Conservation (phyloP, 2,888 invertebrate genomes). For the Pelosia muscerda region DNA sequence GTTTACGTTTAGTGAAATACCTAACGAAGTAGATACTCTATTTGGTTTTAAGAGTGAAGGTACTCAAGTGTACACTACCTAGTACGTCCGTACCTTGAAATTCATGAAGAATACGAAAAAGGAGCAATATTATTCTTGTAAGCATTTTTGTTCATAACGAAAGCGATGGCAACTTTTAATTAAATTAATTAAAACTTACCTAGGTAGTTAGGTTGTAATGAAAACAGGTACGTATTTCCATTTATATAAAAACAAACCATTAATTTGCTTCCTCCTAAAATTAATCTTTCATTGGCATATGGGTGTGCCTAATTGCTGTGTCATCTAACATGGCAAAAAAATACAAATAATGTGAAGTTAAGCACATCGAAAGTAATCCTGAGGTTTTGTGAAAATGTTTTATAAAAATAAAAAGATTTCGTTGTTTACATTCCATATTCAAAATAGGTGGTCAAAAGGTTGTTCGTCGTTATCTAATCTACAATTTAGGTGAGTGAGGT, state of each 20-base stretch:
- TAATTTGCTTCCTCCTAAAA: slow-evolving; percentile 20
- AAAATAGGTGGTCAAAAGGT: neutral
- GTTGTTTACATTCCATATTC: neutral
- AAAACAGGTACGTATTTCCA: slow-evolving; percentile 27
- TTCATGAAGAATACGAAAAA: neutral
- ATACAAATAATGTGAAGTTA: neutral
- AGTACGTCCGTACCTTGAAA: neutral
- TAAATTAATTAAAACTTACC: slow-evolving; percentile 56
- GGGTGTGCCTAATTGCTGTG: slow-evolving; percentile 50
- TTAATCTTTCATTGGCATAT: slow-evolving; percentile 47
- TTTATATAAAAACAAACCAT: slow-evolving; percentile 48
- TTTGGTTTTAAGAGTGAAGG: too few species aligned
- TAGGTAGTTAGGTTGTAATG: slow-evolving; percentile 34
- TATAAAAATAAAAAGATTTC: neutral
- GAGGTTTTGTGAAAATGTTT: neutral
- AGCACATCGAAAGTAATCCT: neutral
- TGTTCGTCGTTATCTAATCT: neutral
- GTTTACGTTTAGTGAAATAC: too few species aligned
- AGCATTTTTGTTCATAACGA: slow-evolving; percentile 34
- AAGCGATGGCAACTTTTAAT: slow-evolving; percentile 51
- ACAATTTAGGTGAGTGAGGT: neutral
- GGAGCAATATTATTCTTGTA: slow-evolving; percentile 32
- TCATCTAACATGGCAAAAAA: slow-evolving; percentile 6
- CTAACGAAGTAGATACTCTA: too few species aligned
- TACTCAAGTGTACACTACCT: too few species aligned